Evolutionary conservation across 2,113 vertebrate genomes (phyloP), one percentile per base, ranked within the genome.

Genomic region (Orthonyx spaldingii): DNA sequence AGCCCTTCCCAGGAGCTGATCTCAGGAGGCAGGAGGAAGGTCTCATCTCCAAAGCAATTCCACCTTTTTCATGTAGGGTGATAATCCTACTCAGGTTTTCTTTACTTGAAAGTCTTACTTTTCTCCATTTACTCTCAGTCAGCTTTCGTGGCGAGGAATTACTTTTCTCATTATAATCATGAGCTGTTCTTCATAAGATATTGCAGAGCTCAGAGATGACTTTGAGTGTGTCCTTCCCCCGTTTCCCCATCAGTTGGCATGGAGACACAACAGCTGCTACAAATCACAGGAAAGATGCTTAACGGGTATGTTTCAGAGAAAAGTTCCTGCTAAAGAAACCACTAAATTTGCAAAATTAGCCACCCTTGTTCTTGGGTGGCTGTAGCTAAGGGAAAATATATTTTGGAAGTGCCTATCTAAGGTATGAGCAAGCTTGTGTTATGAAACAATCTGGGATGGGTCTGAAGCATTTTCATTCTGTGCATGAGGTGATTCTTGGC

Each of bases 191-290:
- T 92, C 74, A 7, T 42, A 61, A 94, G 74, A 85, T 71, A 60
- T 32, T 74, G 68, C 82, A 60, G n/a, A 88, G 92, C 82, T 70
- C 79, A 49, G 82, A 86, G 91, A 93, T 85, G 39, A 84, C 90
- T 96, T 95, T 96, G 84, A 65, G 35, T 9, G 1, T 82, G 86
- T 79, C 90, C 80, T 93, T 95, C 65, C 77, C 71, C 42, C 6
- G 0, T 88, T 82, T 42, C 35, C 78, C 90, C 70, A 71, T 89
- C 93, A 91, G 93, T 81, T 96, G 95, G 90, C 91, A 90, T 89
- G 79, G 92, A 69, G 91, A 96, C 94, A 90, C 72, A 84, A 94
- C 81, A 92, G 82, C 85, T 96, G 91, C 88, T 92, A 63, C 94
- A 91, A 97, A 96, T 95, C 90, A 92, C 39, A 32, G 53, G 47